Percentiles rank a stretch among this genome's conserved stretches.
These are phyloP conservation scores for Neuroterus valhalla DNA, from an alignment of 1,140 invertebrate genomes.

Conservation along the genomic window DNA sequence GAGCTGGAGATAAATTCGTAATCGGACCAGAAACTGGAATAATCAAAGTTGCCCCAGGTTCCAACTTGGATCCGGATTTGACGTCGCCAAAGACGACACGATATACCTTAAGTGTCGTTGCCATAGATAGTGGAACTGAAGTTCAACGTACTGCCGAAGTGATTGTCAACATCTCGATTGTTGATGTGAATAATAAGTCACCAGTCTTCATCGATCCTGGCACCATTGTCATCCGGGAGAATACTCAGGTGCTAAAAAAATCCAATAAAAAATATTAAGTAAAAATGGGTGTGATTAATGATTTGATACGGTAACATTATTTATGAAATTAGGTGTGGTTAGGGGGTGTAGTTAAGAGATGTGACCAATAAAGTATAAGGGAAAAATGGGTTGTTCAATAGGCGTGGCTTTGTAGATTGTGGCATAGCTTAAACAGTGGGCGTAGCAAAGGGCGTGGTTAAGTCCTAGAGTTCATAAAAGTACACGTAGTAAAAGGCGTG, in stretches of 20 bases:
- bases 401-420: no score
- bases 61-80: slow-evolving; percentile 91
- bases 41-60: slow-evolving; percentile 89
- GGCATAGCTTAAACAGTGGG: no score
- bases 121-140: slow-evolving; percentile 91
- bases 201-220: slow-evolving; percentile 84
- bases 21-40: slow-evolving; percentile 88
- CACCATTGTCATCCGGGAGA: slow-evolving; percentile 82
- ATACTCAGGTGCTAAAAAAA: slow-evolving; percentile 78
- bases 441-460: no score
- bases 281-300: no score
- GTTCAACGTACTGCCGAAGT: slow-evolving; percentile 83
- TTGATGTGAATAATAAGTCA: slow-evolving; percentile 94
- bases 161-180: slow-evolving; percentile 88
- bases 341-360: no score
- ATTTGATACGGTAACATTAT: no score
- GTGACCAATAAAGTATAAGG: no score
- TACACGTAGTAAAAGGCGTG: no score
- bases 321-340: no score
- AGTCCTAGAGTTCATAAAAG: no score
- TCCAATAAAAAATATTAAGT: background rate
- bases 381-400: no score
- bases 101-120: slow-evolving; percentile 83
- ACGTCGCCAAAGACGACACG: slow-evolving; percentile 83
- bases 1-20: slow-evolving; percentile 93